Conservation (phyloP, 2,113 vertebrate genomes). For the Hypomesus transpacificus region DNA sequence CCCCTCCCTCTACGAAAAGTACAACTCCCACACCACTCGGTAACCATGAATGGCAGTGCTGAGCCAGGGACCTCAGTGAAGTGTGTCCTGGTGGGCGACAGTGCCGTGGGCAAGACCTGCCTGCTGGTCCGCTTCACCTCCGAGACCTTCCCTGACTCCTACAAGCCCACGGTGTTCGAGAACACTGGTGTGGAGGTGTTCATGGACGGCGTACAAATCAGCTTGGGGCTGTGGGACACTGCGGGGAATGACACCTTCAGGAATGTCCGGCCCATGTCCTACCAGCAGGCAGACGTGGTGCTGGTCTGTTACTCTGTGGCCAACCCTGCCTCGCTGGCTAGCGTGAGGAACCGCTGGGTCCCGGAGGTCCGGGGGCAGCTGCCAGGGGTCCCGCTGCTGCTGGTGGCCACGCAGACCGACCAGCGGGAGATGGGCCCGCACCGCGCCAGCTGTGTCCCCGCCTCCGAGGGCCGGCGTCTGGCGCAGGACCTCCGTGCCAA, state of each 20-base stretch:
- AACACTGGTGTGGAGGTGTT: constrained; percentile 94
- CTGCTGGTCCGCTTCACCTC: constrained; percentile 93
- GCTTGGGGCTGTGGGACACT: constrained; percentile 94
- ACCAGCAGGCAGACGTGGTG: constrained; percentile 92
- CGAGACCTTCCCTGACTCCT: constrained; percentile 89
- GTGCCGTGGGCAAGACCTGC: constrained; percentile 90
- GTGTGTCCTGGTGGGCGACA: constrained; percentile 92
- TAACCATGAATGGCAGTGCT: constrained; percentile 57
- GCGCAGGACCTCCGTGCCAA: constrained; percentile 87
- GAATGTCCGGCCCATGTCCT: constrained; percentile 89
- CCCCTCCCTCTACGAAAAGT: not conserved
- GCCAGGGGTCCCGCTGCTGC: constrained; percentile 83
- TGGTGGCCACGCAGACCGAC: constrained; percentile 94
- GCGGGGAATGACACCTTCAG: constrained; percentile 87
- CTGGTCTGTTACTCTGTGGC: constrained; percentile 94
- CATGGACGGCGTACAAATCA: constrained; percentile 93
- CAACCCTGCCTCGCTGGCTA: constrained; percentile 84
- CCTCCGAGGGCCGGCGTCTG: constrained; percentile 78
- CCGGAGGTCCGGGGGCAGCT: constrained; percentile 74
- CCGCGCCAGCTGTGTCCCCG: constrained; percentile 73
- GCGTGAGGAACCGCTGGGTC: constrained; percentile 61
- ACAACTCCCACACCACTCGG: not conserved
- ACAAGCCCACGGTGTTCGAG: constrained; percentile 93
- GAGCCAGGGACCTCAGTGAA: constrained; percentile 81
- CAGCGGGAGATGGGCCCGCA: constrained; percentile 81